Base-by-base conservation (phyloP, 2,888 invertebrate genomes). In the Drosophila nigricruria region DNA sequence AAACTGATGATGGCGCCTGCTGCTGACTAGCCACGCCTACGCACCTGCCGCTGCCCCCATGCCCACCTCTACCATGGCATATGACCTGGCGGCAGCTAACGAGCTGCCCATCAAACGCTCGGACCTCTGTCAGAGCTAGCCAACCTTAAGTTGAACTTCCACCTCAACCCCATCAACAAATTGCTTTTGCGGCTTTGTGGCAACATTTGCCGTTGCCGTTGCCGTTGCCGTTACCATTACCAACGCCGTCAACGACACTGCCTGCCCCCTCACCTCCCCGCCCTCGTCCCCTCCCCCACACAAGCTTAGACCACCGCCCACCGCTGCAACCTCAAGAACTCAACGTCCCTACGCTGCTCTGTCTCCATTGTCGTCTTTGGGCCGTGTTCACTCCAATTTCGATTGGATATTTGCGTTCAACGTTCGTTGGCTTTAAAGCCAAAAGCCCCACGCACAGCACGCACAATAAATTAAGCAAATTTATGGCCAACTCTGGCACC, bases 391-490 rank as follows among this genome's bases (percentile, higher is more conserved):
- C 63, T 77, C 69, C 71, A 52, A 62, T 70, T 77, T 50, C 74
- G 61, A 70, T 74, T 67, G 56, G 49, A 58, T 77, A 73, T 72
- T 77, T 56, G 64, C 58, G 50, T 40, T 69, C 34, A 49, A 18
- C n/a, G 27, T 52, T 57, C 42, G 61, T 70, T 87, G 50, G 58
- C 78, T 87, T 84, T 81, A 87, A 83, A 77, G 67, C 63, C 49
- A 50, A 64, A 47, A 67, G 53, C 52, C 23, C 82, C 65, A 70
- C 63, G 61, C 54, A 66, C 45, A 50, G 25, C 73, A 73, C 73
- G 79, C 79, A 79, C 79, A 79, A 88, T 88, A 88, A 88, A 88
- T 85, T 88, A 85, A 79, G 73, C 73, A 81, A 85, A 84, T 84
- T 84, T 88, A 88, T 85, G 73, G 65, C 65, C 42, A 60, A 53